Conservation (phyloP, 1,140 invertebrate species). For the Lanistes nyassanus region DNA sequence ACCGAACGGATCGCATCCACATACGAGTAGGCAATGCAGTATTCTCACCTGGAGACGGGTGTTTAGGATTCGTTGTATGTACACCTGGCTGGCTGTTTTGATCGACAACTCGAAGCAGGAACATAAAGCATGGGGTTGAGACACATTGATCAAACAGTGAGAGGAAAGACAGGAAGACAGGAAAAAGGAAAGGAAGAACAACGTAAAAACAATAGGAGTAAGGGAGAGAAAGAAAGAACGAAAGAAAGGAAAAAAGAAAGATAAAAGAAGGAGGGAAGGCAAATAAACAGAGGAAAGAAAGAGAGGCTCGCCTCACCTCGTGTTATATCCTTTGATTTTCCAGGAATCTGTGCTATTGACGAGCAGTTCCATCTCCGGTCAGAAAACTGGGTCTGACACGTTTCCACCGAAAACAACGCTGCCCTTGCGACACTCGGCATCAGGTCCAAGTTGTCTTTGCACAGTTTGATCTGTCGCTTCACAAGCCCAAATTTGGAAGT, state of each 20-base stretch:
- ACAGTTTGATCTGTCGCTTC: slow-evolving; percentile 79
- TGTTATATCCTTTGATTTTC: slow-evolving; percentile 82
- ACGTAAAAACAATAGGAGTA: not conserved
- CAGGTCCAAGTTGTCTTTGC: slow-evolving; percentile 80
- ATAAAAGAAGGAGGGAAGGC: not conserved
- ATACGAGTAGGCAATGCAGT: too few species aligned
- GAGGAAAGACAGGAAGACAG: not conserved
- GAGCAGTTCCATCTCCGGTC: slow-evolving; percentile 88
- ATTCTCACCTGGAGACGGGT: too few species aligned
- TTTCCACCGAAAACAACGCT: slow-evolving; percentile 74
- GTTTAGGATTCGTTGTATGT: too few species aligned
- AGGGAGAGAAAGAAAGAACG: too few species aligned
- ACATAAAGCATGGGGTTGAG: too few species aligned
- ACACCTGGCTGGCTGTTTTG: too few species aligned
- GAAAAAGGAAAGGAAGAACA: not conserved
- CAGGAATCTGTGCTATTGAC: slow-evolving; percentile 78
- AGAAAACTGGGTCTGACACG: slow-evolving; percentile 79
- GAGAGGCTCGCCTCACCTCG: slow-evolving; percentile 73
- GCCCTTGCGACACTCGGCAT: slow-evolving; percentile 82
- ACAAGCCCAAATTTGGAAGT: slow-evolving; percentile 72
- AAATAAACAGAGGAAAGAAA: not conserved
- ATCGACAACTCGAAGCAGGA: too few species aligned
- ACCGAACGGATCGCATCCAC: too few species aligned
- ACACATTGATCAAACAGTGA: too few species aligned
- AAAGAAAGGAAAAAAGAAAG: not conserved